These are phyloP conservation scores for Heterohyrax brucei DNA, from an alignment of 2,797 vertebrate species.

Conservation along the genomic window DNA sequence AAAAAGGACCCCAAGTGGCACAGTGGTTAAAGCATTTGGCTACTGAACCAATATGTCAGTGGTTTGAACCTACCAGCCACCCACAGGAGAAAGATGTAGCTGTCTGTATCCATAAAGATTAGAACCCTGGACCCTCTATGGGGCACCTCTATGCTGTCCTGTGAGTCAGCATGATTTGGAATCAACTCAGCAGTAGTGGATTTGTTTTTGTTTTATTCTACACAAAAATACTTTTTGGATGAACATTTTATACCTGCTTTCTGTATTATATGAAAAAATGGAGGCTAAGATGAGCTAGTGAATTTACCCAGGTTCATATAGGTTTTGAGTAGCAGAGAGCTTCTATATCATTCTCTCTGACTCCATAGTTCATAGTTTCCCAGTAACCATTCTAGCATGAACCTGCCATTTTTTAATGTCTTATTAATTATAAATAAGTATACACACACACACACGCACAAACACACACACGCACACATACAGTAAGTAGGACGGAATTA, in stretches of 20 bases:
- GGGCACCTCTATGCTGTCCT: not conserved
- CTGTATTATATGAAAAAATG: not conserved
- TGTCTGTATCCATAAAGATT: not conserved
- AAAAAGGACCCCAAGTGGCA: not conserved
- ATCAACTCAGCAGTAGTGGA: not conserved
- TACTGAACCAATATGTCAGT: not conserved
- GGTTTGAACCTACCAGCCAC: not conserved
- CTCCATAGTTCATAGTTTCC: not conserved
- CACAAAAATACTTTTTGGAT: not conserved
- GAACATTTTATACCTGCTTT: not conserved
- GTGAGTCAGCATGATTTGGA: not conserved
- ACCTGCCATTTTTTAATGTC: not conserved
- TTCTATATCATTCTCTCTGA: slow-evolving; percentile 5
- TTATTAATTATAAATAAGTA: not conserved
- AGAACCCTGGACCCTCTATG: not conserved
- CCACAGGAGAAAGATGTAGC: not conserved
- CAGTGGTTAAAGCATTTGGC: not conserved
- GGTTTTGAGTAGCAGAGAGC: not conserved
- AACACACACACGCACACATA: too few relatives aligned
- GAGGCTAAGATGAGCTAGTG: not conserved
- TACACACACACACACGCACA: not conserved
- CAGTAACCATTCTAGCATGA: not conserved
- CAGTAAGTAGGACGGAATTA: not conserved
- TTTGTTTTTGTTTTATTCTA: not conserved
- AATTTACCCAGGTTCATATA: not conserved